Percentiles rank a stretch among this genome's conserved stretches.
Conservation (phyloP, 2,113 vertebrate genomes). For the Cyanocitta stelleri region DNA sequence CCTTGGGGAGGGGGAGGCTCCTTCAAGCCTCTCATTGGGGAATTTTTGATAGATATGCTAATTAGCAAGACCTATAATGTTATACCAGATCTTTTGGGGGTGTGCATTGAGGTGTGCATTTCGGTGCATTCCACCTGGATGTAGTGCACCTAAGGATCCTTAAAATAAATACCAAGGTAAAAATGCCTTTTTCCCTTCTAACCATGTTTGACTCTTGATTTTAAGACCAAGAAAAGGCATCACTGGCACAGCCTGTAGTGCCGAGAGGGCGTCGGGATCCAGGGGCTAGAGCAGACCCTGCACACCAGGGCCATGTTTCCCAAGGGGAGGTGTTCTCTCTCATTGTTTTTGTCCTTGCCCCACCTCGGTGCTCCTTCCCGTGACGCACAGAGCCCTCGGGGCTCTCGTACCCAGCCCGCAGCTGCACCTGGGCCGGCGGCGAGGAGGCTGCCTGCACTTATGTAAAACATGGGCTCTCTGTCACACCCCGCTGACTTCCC, state of each 20-base stretch:
- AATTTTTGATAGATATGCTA: too few relatives aligned
- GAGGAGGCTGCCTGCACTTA: background rate
- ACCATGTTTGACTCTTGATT: too few relatives aligned
- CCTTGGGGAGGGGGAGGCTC: too few relatives aligned
- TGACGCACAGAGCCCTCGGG: background rate
- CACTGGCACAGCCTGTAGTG: background rate
- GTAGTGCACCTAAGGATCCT: too few relatives aligned
- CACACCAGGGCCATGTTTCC: background rate
- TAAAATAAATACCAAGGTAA: too few relatives aligned
- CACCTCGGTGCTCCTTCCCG: background rate
- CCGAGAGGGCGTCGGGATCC: background rate
- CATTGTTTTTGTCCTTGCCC: background rate
- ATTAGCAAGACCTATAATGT: too few relatives aligned
- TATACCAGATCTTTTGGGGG: too few relatives aligned
- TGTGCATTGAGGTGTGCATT: too few relatives aligned
- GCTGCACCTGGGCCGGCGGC: slow-evolving; percentile 8
- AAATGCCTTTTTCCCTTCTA: too few relatives aligned
- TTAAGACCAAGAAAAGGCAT: too few relatives aligned
- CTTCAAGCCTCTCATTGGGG: too few relatives aligned
- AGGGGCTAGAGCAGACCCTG: background rate
- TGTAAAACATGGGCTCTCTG: background rate
- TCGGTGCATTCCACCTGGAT: too few relatives aligned
- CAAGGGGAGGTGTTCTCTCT: background rate
- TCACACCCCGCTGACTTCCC: background rate
- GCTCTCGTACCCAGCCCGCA: background rate